Evolutionary conservation across 2,888 invertebrate species (phyloP), one percentile per base, ranked within the genome.

Genomic region (Adela reaumurella): DNA sequence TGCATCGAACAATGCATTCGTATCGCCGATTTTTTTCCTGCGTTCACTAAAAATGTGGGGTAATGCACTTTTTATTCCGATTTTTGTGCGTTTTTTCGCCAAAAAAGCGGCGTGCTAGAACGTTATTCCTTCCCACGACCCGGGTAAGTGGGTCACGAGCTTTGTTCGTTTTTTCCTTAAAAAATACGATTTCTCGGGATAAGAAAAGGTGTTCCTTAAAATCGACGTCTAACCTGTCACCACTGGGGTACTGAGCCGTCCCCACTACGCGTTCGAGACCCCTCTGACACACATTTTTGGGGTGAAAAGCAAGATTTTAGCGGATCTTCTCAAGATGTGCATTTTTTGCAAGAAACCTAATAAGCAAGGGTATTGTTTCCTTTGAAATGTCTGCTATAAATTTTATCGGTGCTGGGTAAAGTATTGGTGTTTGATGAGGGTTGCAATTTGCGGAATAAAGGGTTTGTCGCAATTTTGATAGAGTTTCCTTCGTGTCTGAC

Each of bases 81-180:
- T 70, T 69, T 61, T 62, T 57, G 62, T 59, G 58, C 56, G 61
- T 58, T 62, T 61, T 57, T 58, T 43, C 14, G 14, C 6, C 8
- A 35, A 43, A 17, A 17, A 43, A 58, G 61, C 67, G 67, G 62
- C 70, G 67, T 68, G 59, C 65, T 60, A 43, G 19, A 64, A 66
- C 72, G 78, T 77, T 77, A 78, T 72, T 74, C 71, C 69, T 77
- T 77, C 78, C 78, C 78, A 78, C 78, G 78, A 74, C 71, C 63
- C 17, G 19, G 73, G 73, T 74, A 77, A 74, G 66, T 77, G 78
- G 78, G 78, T 76, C 78, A 77, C n/a, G n/a, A 61, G 65, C 69
- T 69, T 74, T 74, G 77, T 76, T 71, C 62, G 64, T 59, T 65
- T 74, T 74, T 77, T 74, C 63, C 61, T 68, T 64, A 72, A 78